These are phyloP conservation scores for Callimorpha dominula DNA, from an alignment of 2,888 invertebrate genomes.

Conservation along the genomic window DNA sequence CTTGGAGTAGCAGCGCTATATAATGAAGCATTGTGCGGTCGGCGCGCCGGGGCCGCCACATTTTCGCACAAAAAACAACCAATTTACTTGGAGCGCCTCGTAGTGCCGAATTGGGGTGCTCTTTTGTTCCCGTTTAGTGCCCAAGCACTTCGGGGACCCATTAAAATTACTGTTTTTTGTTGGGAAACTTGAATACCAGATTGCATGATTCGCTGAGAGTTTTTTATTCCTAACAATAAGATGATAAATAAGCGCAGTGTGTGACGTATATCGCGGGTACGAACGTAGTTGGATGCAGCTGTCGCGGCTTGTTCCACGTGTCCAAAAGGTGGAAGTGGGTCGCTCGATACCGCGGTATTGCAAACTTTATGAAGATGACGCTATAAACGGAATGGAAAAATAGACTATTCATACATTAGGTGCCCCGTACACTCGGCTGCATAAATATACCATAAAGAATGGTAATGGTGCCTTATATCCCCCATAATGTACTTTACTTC, in stretches of 20 bases:
- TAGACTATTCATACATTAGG: conserved; percentile 53
- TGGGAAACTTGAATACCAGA: conserved; percentile 57
- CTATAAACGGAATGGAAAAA: conserved; percentile 54
- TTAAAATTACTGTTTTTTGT: conserved; percentile 65
- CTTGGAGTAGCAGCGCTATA: conserved; percentile 28
- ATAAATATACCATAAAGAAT: conserved; percentile 51
- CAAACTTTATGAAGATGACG: conserved; percentile 59
- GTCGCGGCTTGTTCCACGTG: conserved; percentile 39
- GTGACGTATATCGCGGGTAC: conserved; percentile 27
- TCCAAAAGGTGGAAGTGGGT: conserved; percentile 51
- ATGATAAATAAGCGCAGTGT: conserved; percentile 44
- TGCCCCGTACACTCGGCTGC: conserved; percentile 35
- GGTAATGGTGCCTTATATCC: conserved; percentile 46
- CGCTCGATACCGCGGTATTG: conserved; percentile 58
- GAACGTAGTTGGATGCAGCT: conserved; percentile 44
- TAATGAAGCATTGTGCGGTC: conserved; percentile 56
- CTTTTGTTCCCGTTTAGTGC: conserved; percentile 61
- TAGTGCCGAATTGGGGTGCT: conserved; percentile 56
- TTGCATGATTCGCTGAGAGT: conserved; percentile 48
- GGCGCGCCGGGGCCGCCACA: conserved; percentile 32
- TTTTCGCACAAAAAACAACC: conserved; percentile 68
- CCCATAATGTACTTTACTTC: conserved; percentile 46
- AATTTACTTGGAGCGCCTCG: conserved; percentile 58
- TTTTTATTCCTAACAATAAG: conserved; percentile 47
- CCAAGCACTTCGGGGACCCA: conserved; percentile 61